phyloP scores from a whole-genome alignment of 2,888 invertebrate genomes.

The Meloe dianella region DNA sequence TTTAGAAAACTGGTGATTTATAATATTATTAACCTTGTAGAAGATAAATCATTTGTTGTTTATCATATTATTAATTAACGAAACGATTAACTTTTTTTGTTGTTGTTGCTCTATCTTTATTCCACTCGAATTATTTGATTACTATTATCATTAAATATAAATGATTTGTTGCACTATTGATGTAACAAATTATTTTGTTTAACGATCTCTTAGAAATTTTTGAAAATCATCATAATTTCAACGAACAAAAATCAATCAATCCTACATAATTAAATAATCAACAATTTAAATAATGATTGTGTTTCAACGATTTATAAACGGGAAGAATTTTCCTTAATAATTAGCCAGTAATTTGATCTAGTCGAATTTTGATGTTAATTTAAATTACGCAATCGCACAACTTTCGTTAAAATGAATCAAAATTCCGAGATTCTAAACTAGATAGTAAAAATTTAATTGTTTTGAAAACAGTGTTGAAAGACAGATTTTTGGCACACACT shows the following conservation, averaged over 20 bases:
- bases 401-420: not conserved
- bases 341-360: not conserved
- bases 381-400: not conserved
- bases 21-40: slow-evolving; percentile 8
- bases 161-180: slow-evolving; percentile 8
- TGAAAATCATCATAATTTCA: not conserved
- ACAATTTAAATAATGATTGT: slow-evolving; percentile 3
- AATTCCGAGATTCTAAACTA: not conserved
- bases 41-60: slow-evolving; percentile 12
- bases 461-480: not conserved
- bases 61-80: slow-evolving; percentile 17
- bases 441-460: not conserved
- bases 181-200: not conserved
- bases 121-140: not conserved
- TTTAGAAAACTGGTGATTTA: slow-evolving; percentile 7
- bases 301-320: not conserved
- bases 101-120: not conserved
- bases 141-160: not conserved
- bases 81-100: slow-evolving; percentile 13
- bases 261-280: slow-evolving; percentile 3
- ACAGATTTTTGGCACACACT: not conserved
- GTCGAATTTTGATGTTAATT: not conserved
- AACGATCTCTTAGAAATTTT: not conserved
- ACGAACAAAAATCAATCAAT: not conserved
- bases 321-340: not conserved